Conservation (phyloP, 2,113 vertebrate genomes). For the human region GRCh38 chr17:5594001-5594500, state of each 20-base stretch:
- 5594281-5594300: background rate
- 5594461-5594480: background rate
- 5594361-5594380: background rate
- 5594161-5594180: background rate
- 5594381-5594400: background rate
- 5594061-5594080: background rate
- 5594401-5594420: background rate
- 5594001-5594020: background rate
- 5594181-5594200: background rate
- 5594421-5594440: background rate
- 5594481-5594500: background rate
- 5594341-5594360: background rate
- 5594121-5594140: fast-evolving
- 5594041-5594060: background rate
- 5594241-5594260: background rate
- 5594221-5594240: background rate
- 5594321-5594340: background rate
- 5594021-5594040: background rate
- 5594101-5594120: background rate
- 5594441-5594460: background rate
- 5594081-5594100: fast-evolving
- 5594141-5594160: background rate
- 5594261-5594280: background rate
- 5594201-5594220: background rate
- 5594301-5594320: background rate